Base-by-base conservation (phyloP, 2,797 vertebrate genomes). In the Poeciliopsis paucimaculata region DNA sequence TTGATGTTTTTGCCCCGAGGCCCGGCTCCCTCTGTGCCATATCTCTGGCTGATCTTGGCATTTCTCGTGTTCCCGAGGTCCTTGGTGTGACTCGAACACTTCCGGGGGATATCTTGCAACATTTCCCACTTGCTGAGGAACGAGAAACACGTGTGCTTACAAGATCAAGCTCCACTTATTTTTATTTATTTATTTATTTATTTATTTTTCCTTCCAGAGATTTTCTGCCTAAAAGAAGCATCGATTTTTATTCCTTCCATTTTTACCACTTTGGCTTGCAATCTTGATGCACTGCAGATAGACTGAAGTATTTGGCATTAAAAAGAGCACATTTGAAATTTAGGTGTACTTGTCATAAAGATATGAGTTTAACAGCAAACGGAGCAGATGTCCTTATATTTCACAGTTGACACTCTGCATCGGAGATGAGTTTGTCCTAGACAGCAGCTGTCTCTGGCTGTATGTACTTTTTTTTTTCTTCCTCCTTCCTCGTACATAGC, bases 11-110 rank as follows among this genome's bases (percentile, higher is more conserved):
- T 39, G 83, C 89, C 91, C 81, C 18, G 26, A 86, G 90, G 89
- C 89, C 62, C 1, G n/a, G 75, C 85, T 91, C 83, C 80, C 82
- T 82, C 75, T 73, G 79, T 80, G 82, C 66, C 47, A 31, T 84
- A 87, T 93, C 91, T 91, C 90, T 89, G 87, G 92, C 93, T 92
- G 90, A 93, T 93, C 90, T 84, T 83, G 90, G 91, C 90, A 90
- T 72, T 90, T 92, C 87, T 92, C 76, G 5, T 88, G 85, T 90
- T 93, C 88, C 83, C 6, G 73, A 77, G 89, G 79, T 90, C 86
- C 82, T 87, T 55, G 80, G 80, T 89, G 89, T 90, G 91, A 91
- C 88, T 90, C 1, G 46, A 87, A 90, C 85, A 89, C 91, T 88
- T 91, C 88, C 49, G 83, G 89, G 68, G 87, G 83, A 88, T 86